phyloP scores from a whole-genome alignment of 2,113 vertebrate genomes.

The Octodon degus region DNA sequence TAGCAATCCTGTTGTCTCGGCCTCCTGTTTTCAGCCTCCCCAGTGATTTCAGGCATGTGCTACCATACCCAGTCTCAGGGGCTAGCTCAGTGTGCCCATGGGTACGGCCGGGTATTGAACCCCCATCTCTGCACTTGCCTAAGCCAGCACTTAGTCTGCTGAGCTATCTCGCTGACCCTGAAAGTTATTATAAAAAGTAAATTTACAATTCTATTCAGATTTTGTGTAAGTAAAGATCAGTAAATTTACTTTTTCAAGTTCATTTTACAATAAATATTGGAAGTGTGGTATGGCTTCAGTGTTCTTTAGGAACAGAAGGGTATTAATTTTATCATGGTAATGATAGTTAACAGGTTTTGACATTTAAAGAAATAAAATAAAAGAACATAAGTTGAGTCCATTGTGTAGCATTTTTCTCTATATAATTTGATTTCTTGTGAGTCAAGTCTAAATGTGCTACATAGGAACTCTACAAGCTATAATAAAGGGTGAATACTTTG shows the following conservation, averaged over 20 bases:
- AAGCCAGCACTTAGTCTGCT: too few species aligned
- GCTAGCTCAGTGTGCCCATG: too few species aligned
- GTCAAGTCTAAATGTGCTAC: background rate
- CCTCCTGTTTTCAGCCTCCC: too few species aligned
- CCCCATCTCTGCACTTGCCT: too few species aligned
- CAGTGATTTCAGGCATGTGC: too few species aligned
- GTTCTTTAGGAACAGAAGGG: background rate
- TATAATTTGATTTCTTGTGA: conserved; percentile 3
- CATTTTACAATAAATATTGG: background rate
- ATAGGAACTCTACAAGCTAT: background rate
- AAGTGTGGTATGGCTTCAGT: background rate
- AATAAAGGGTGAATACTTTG: background rate
- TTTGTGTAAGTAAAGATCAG: background rate
- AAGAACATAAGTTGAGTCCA: background rate
- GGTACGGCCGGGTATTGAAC: too few species aligned
- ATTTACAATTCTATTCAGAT: background rate
- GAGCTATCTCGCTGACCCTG: background rate
- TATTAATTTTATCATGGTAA: background rate
- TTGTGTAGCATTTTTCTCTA: conserved; percentile 4
- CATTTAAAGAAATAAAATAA: background rate
- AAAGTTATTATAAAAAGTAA: background rate
- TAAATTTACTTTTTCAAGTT: background rate
- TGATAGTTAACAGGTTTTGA: background rate
- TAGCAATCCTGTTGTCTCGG: too few species aligned
- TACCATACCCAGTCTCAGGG: too few species aligned